Evolutionary conservation across 2,113 vertebrate genomes (phyloP).

Genomic region (Meriones unguiculatus): DNA sequence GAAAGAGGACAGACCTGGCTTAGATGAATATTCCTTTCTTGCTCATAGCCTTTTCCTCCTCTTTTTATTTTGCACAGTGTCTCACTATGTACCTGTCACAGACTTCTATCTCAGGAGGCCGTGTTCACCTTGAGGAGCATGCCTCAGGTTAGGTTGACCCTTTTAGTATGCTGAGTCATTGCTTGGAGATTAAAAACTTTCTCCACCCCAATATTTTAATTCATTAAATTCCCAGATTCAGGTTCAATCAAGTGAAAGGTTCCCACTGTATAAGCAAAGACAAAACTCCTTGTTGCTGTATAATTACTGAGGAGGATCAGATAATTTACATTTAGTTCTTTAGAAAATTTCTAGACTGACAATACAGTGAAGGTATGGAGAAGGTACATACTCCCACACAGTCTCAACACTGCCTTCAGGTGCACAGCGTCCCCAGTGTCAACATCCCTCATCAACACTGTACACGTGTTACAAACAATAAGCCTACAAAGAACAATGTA

Average conservation of each 20-base stretch:
- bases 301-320: neutral
- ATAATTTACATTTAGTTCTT: neutral
- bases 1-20: conserved; percentile 55
- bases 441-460: no score
- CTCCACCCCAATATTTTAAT: neutral
- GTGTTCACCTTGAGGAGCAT: neutral
- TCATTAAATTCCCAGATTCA: neutral
- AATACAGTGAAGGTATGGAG: neutral
- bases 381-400: neutral
- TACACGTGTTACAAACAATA: neutral
- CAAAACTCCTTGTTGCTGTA: neutral
- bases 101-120: conserved; percentile 50
- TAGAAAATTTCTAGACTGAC: neutral
- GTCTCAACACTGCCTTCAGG: neutral
- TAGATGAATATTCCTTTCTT: conserved; percentile 61
- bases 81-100: neutral
- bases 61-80: neutral
- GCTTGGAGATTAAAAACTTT: neutral
- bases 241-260: neutral
- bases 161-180: conserved; percentile 15
- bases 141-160: conserved; percentile 41
- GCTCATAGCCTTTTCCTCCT: neutral
- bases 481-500: neutral
- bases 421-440: neutral
- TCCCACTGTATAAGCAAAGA: neutral